Conservation (phyloP, 2,113 vertebrate species). For the Mustela lutreola region DNA sequence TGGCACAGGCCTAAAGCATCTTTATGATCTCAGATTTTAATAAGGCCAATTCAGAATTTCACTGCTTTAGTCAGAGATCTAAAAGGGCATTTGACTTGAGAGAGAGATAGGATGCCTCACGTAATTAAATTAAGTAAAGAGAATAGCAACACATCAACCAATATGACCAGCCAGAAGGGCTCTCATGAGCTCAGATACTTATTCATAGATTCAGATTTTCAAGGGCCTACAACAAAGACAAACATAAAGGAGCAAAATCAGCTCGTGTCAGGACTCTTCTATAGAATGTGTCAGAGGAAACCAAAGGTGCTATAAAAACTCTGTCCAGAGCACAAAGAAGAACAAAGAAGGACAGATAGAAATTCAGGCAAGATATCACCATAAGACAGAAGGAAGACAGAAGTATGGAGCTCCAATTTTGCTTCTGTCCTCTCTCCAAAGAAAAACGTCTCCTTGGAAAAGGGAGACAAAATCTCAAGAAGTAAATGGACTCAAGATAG, state of each 20-base stretch:
- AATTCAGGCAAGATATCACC: not conserved
- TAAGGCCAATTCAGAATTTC: conserved; percentile 7
- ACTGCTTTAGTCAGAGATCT: not conserved
- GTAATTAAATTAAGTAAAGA: not conserved
- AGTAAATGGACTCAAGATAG: conserved; percentile 1
- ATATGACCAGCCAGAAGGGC: not conserved
- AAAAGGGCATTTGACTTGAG: not conserved
- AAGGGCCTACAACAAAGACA: not conserved
- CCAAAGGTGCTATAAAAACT: not conserved
- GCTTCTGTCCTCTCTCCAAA: not conserved
- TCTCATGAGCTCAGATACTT: not conserved
- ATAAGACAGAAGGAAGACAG: not conserved
- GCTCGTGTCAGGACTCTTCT: not conserved
- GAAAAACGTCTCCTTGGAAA: not conserved
- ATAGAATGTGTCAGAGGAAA: not conserved
- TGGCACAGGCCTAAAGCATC: not conserved
- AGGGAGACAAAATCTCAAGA: not conserved
- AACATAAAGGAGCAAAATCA: not conserved
- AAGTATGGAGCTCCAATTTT: not conserved
- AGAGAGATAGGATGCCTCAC: not conserved
- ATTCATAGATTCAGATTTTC: conserved; percentile 4
- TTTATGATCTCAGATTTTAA: conserved; percentile 36
- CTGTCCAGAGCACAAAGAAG: not conserved
- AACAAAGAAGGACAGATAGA: not conserved
- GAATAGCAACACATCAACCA: not conserved